Base-by-base conservation (phyloP, 2,888 invertebrate species). In the Sericinus montela region DNA sequence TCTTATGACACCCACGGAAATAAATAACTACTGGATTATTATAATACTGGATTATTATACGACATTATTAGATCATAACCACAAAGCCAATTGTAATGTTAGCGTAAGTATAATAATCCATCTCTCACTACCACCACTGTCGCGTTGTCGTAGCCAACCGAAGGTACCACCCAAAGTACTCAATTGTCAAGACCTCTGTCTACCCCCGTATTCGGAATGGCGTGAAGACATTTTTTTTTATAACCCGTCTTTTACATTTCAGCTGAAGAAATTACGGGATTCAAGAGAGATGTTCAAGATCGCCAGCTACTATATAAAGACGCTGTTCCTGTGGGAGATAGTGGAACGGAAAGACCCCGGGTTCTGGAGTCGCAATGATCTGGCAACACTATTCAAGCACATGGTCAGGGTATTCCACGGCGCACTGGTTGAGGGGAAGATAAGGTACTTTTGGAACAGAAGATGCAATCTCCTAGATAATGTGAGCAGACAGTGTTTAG, bases 271-370 rank as follows among this genome's bases (percentile, higher is more conserved):
- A 69, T 60, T 91, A 1, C 80, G 91, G 1, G 90, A 91, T 56
- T 65, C 72, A 0, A 72, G 72, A 34, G 63, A 67, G 0, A 86
- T 90, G 79, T 56, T 73, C 0, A 67, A 68, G 7, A 75, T 91
- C n/a, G 83, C 89, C 0, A 91, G 91, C 55, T 91, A 92, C 56
- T 90, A 85, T 45, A 85, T 91, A 1, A 91, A 92, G 62, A 91
- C 90, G 0, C 52, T 91, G 0, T 86, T 88, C 58, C 79, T 89
- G 43, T 84, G 82, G 72, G 83, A 85, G 54, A 65, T 75, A 9
- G 53, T 62, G 0, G 66, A 67, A 10, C 60, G 57, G 9, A 62
- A 69, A 30, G 64, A 75, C 15, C 53, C 58, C 4, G 42, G 47
- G 0, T 82, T 71, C 53, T 85, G 87, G 77, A 61, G 64, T 32